Conservation (phyloP, 2,797 vertebrate species). For the Malacoctenus gilli region DNA sequence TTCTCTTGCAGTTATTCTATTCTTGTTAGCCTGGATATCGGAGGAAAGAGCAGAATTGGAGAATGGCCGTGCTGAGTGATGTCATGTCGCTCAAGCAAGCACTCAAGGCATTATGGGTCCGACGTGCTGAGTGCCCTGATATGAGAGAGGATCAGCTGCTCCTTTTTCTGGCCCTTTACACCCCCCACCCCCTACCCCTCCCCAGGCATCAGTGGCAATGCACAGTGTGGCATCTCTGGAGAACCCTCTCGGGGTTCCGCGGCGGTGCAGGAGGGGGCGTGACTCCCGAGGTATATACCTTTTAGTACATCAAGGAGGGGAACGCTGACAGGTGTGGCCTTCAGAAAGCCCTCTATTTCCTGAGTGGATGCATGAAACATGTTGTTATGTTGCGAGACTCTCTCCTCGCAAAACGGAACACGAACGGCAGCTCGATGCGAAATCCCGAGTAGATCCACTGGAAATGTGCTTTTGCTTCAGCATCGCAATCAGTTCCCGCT, state of each 20-base stretch:
- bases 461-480: too few relatives aligned
- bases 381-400: background rate
- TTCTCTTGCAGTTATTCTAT: slow-evolving; percentile 50
- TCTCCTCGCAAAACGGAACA: too few relatives aligned
- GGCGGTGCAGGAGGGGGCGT: slow-evolving; percentile 19
- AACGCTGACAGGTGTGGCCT: background rate
- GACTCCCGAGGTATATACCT: slow-evolving; percentile 13
- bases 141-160: slow-evolving; percentile 69
- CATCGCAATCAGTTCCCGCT: too few relatives aligned
- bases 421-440: too few relatives aligned
- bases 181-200: too few relatives aligned
- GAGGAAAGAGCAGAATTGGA: slow-evolving; percentile 56
- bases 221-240: slow-evolving; percentile 42
- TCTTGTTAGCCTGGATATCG: slow-evolving; percentile 64
- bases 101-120: slow-evolving; percentile 74
- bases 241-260: slow-evolving; percentile 27
- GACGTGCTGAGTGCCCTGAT: slow-evolving; percentile 73
- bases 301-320: too few relatives aligned
- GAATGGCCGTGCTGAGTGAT: slow-evolving; percentile 66
- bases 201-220: slow-evolving; percentile 42
- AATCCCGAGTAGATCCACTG: too few relatives aligned
- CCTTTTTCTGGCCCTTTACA: too few relatives aligned
- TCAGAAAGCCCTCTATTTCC: background rate
- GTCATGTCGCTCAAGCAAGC: slow-evolving; percentile 69
- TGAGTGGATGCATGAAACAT: background rate